These are phyloP conservation scores for Argynnis bischoffii DNA, from an alignment of 2,888 invertebrate species.

Conservation along the genomic window DNA sequence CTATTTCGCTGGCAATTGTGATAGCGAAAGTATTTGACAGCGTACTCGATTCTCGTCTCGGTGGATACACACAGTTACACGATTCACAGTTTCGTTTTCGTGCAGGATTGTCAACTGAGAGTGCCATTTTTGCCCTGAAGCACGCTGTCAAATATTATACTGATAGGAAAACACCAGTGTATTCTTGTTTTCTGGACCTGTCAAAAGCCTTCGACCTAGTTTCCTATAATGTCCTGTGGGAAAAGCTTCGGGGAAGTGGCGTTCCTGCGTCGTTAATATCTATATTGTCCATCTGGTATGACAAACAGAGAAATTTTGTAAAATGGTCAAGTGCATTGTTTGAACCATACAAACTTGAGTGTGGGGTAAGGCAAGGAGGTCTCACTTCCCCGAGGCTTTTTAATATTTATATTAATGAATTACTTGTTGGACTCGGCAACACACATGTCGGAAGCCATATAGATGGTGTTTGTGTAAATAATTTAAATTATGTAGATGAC, in stretches of 20 bases:
- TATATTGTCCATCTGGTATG: neutral
- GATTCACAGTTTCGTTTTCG: slow-evolving; percentile 18
- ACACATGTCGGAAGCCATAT: neutral
- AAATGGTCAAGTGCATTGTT: slow-evolving; percentile 7
- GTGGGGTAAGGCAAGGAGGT: slow-evolving; percentile 1
- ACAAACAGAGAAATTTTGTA: slow-evolving; percentile 11
- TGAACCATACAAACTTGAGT: slow-evolving; percentile 10
- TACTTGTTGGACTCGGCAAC: neutral
- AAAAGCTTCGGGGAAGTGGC: neutral
- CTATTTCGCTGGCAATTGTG: neutral
- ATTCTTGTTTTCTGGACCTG: neutral
- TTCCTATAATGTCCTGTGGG: neutral
- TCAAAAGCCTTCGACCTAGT: neutral
- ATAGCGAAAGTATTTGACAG: neutral
- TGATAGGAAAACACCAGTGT: neutral
- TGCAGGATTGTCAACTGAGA: slow-evolving; percentile 7
- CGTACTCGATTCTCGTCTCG: slow-evolving; percentile 1
- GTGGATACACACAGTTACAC: neutral
- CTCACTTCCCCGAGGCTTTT: neutral
- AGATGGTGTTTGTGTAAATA: neutral
- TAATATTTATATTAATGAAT: neutral
- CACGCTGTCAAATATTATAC: slow-evolving; percentile 12
- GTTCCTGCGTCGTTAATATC: neutral
- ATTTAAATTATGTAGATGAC: too few relatives aligned
- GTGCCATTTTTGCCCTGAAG: slow-evolving; percentile 13